These are phyloP conservation scores for Tor tambroides DNA, from an alignment of 2,113 vertebrate species.

Conservation along the genomic window DNA sequence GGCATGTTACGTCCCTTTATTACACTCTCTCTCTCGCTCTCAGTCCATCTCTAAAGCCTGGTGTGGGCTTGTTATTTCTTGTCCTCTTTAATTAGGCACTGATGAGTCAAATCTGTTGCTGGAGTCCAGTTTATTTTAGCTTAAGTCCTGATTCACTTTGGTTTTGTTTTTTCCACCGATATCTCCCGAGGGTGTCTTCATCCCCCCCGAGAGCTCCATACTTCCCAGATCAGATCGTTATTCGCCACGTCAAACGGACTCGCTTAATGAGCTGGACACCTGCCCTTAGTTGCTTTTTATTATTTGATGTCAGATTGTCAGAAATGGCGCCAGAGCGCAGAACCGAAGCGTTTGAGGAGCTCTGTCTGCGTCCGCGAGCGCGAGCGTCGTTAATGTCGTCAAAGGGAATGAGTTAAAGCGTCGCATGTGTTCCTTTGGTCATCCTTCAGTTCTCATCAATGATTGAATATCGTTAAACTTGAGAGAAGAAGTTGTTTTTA, in stretches of 20 bases:
- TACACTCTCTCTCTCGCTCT: background rate
- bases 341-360: slow-evolving; percentile 2
- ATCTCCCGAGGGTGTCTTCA: background rate
- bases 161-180: background rate
- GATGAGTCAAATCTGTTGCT: slow-evolving; percentile 17
- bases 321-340: background rate
- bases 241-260: slow-evolving; percentile 18
- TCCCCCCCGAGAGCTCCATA: too few species aligned
- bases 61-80: slow-evolving; percentile 28
- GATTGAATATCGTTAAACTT: background rate
- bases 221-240: slow-evolving; percentile 15
- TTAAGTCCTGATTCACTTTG: background rate
- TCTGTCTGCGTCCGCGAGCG: background rate
- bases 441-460: slow-evolving; percentile 16
- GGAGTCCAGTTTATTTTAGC: slow-evolving; percentile 8
- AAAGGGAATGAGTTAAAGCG: slow-evolving; percentile 20
- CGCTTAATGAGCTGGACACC: slow-evolving; percentile 30
- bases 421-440: background rate
- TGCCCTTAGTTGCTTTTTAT: background rate
- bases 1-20: slow-evolving; percentile 15
- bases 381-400: background rate
- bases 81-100: slow-evolving; percentile 31
- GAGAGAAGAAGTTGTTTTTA: slow-evolving; percentile 17
- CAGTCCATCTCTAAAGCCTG: slow-evolving; percentile 7
- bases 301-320: slow-evolving; percentile 6